A percentile compares a stretch with the other conserved stretches of the same genome.
These are phyloP conservation scores for Bibio marci DNA, from an alignment of 2,888 invertebrate genomes.

Conservation along the genomic window DNA sequence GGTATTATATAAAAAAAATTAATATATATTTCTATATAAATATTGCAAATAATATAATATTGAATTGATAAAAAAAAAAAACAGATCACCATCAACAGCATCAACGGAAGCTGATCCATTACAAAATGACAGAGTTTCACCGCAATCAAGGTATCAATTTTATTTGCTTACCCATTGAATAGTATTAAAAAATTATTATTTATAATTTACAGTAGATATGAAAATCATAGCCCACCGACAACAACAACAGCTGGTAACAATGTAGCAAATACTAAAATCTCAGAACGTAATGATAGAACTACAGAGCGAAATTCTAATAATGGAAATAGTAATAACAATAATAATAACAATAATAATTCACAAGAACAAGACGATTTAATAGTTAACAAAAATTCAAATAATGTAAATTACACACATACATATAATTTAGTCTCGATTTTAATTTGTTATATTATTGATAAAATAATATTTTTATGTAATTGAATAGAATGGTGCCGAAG, in stretches of 20 bases:
- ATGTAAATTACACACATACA: slow-evolving; percentile 17
- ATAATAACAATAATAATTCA: slow-evolving; percentile 18
- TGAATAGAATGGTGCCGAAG: slow-evolving; percentile 35
- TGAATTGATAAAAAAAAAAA: too few relatives aligned
- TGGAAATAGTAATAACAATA: not conserved
- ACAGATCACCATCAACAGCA: slow-evolving; percentile 29
- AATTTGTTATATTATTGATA: not conserved
- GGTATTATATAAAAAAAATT: not conserved
- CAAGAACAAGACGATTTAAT: slow-evolving; percentile 27
- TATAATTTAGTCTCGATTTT: slow-evolving; percentile 6
- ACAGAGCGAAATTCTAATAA: slow-evolving; percentile 25
- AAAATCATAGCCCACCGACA: slow-evolving; percentile 29
- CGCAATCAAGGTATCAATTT: slow-evolving; percentile 25
- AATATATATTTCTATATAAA: not conserved
- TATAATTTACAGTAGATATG: slow-evolving; percentile 21
- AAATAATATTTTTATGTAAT: not conserved
- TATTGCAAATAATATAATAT: too few relatives aligned
- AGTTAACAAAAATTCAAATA: slow-evolving; percentile 27
- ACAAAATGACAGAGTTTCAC: slow-evolving; percentile 29
- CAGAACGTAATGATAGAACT: slow-evolving; percentile 21
- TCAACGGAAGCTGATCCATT: slow-evolving; percentile 31
- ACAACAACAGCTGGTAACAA: slow-evolving; percentile 26
- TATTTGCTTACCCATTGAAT: not conserved
- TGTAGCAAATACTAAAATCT: slow-evolving; percentile 8
- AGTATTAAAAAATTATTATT: not conserved